Base-by-base conservation (phyloP, 2,113 vertebrate genomes). In the Rhinichthys klamathensis region DNA sequence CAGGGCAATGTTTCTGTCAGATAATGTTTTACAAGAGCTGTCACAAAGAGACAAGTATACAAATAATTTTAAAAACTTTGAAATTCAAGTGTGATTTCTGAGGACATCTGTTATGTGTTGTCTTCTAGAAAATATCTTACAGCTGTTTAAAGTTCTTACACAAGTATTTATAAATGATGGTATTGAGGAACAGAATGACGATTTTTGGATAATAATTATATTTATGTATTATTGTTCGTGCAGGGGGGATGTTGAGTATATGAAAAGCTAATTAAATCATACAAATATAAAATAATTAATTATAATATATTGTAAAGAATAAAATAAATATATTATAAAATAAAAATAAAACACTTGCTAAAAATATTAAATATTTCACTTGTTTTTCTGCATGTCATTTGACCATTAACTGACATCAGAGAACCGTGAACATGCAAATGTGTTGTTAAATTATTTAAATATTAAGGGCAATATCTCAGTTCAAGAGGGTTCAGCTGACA, bases 81-180 rank as follows among this genome's bases (percentile, higher is more conserved):
- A 67, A 38, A 70, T 70, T 70, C 18, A 23, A 70, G 67, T 23
- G 67, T 23, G 67, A 38, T 70, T 70, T 70, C 67, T 70, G 32
- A 70, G 65, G 16, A 18, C 6, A 69, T 70, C 30, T 70, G 67
- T 38, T 70, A 38, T 41, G 32, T 23, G 67, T 70, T 69, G 65
- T 69, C 15, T 35, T 69, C 30, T 30, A 70, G 23, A 70, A 70
- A 70, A 70, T 70, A 70, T 41, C 67, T 70, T 23, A 41, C 67
- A 70, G 67, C 67, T 70, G 67, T 38, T 70, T 70, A 23, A 38
- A 70, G 32, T 23, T 11, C 35, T 11, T 41, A 23, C 18, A 70
- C 32, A 38, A 38, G 21, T 18, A 21, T 38, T 21, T 70, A 38
- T 11, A 70, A 70, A 41, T 70, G 0, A 70, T 35, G 67, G 35